Conservation (phyloP, 2,113 vertebrate genomes). For the Circaetus cinerascens region DNA sequence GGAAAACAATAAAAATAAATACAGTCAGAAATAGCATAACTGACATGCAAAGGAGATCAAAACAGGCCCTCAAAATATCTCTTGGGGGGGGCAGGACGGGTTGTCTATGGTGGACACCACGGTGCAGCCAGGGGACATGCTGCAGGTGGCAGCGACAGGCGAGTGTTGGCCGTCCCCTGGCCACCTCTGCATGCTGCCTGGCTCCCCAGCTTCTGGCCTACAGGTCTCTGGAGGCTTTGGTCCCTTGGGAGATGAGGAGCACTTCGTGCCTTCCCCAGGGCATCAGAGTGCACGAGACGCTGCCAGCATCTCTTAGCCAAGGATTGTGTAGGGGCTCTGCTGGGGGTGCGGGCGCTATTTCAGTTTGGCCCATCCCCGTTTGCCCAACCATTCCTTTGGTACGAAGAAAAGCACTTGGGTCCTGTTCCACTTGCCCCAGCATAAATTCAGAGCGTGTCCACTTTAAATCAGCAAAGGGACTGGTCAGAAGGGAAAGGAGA, state of each 20-base stretch:
- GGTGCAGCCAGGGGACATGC: background rate
- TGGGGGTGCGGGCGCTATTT: fast-evolving
- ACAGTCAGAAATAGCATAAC: constrained; percentile 81
- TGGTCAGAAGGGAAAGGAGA: background rate
- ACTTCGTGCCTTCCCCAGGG: background rate
- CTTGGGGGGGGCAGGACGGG: background rate
- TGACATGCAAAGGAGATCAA: constrained; percentile 83
- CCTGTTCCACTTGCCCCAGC: background rate
- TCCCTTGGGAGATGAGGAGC: background rate
- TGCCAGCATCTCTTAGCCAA: background rate
- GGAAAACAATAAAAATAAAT: constrained; percentile 81
- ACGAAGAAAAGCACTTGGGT: background rate
- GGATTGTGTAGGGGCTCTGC: background rate
- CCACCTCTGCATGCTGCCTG: background rate
- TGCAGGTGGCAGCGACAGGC: fast-evolving
- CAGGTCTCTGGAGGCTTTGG: background rate
- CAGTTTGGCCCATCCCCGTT: background rate
- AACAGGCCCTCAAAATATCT: constrained; percentile 72
- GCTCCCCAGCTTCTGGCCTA: background rate
- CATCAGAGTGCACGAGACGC: fast-evolving
- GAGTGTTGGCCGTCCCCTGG: background rate
- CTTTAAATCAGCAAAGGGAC: background rate
- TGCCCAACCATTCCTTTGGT: background rate
- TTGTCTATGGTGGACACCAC: background rate
- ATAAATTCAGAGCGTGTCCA: background rate